Evolutionary conservation across 1,140 invertebrate species (phyloP).

Genomic region (Penaeus japonicus): DNA sequence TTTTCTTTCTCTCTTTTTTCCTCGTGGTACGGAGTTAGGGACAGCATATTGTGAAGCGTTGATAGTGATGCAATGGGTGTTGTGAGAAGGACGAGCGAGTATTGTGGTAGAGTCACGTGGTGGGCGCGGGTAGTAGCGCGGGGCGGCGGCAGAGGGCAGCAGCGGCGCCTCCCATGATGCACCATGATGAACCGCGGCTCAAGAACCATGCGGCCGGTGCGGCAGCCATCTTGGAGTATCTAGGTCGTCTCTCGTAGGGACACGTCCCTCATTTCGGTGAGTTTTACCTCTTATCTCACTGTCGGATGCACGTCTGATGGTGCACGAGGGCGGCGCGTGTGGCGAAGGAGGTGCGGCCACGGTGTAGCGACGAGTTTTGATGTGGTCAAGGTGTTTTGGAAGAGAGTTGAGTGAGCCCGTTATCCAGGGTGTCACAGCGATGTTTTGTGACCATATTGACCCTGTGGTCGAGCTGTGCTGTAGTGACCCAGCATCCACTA

Average conservation of each 20-base stretch:
- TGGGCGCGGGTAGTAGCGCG: neutral
- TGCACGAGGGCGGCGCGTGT: neutral
- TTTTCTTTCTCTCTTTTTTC: too few species aligned
- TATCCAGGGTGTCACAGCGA: neutral
- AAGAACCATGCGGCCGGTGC: slow-evolving; percentile 46
- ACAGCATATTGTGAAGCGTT: too few species aligned
- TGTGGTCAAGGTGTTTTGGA: neutral
- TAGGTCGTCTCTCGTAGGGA: slow-evolving; percentile 45
- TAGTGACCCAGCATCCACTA: neutral
- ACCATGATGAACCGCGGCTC: slow-evolving; percentile 24
- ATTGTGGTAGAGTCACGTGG: neutral
- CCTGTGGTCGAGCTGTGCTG: neutral
- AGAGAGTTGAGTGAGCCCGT: slow-evolving; percentile 9
- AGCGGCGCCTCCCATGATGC: neutral
- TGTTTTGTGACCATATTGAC: neutral
- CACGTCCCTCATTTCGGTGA: slow-evolving; percentile 37
- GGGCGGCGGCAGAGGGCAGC: slow-evolving; percentile 1
- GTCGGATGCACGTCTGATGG: neutral
- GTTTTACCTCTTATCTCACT: slow-evolving; percentile 10
- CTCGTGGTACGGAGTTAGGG: too few species aligned
- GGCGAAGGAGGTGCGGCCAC: neutral
- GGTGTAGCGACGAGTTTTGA: neutral
- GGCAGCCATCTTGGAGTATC: slow-evolving; percentile 50
- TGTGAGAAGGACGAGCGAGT: too few species aligned
- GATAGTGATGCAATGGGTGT: too few species aligned